Evolutionary conservation across 92 coral and sea anemone species (phyloP), one percentile per base, ranked within the genome.

Genomic region (Galaxea fascicularis): DNA sequence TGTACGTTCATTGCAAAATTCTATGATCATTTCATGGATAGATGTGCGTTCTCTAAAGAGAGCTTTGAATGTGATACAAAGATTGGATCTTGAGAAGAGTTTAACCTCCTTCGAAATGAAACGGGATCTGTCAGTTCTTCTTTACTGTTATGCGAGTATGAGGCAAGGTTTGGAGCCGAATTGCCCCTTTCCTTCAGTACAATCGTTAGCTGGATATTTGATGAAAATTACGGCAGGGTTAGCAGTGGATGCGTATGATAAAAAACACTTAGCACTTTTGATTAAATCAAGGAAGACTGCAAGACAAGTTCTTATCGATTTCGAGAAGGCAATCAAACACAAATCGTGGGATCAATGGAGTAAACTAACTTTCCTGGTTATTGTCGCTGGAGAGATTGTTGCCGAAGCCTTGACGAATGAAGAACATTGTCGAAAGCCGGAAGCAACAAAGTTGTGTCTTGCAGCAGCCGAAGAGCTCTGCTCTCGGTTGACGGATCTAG

Each of bases 1-100:
- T 28, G 20, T 79, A 0, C 62, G 20, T 28, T 65, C 75, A 13
- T 28, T 79, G 28, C 66, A 79, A 79, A 6, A 27, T 81, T 54
- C 47, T 14, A 65, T 53, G 21, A 76, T 31, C 29, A 82, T 82
- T 51, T 82, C 62, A 21, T 28, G 84, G 73, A 12, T 56, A 76
- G 71, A 65, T 30, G 77, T 57, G 11, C 29, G 59, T 20, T 35
- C 57, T 18, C 76, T 73, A 63, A 76, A 76, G 66, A 76, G 79
- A 68, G 66, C 13, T 66, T 31, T 79, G 51, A 46, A 39, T 4
- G 65, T 10, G 49, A 49, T 79, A 11, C 4, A 22, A 0, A 49
- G 76, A 22, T n/a, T 29, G 21, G 84, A 79, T 53, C 75, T 79
- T 30, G 84, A 15, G 3, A 53, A 11, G 29, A 26, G 1, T 4